phyloP scores from a whole-genome alignment of 2,113 vertebrate species.

The Platysteira castanea region DNA sequence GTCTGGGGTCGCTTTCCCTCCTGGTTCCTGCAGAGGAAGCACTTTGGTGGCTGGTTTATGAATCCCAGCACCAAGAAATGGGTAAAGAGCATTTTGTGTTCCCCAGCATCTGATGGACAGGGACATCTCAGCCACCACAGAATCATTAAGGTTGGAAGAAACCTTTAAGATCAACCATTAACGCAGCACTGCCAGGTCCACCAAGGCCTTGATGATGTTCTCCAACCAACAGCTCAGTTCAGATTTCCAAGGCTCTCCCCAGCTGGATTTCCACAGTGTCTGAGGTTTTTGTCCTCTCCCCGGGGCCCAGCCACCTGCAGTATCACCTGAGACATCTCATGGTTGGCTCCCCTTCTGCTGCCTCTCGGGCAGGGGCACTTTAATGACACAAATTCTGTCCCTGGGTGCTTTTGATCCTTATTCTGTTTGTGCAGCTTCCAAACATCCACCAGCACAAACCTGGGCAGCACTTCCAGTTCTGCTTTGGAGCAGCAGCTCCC shows the following conservation, averaged over 20 bases:
- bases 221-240: background rate
- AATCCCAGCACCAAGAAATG: background rate
- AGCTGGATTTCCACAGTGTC: background rate
- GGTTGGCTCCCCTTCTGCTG: background rate
- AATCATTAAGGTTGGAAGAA: background rate
- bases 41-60: background rate
- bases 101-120: background rate
- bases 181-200: background rate
- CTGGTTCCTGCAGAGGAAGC: background rate
- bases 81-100: background rate
- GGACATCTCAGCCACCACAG: rapidly evolving
- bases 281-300: background rate
- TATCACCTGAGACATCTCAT: background rate
- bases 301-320: background rate
- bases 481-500: background rate
- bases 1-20: background rate
- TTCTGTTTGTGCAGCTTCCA: background rate
- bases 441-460: background rate
- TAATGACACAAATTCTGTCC: background rate
- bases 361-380: background rate
- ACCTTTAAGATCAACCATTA: background rate
- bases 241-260: background rate
- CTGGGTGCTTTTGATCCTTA: background rate
- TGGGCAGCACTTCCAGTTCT: background rate
- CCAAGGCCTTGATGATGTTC: background rate